Evolutionary conservation across 2,888 invertebrate species (phyloP), one percentile per base, ranked within the genome.

Genomic region (Blastobasis adustella): DNA sequence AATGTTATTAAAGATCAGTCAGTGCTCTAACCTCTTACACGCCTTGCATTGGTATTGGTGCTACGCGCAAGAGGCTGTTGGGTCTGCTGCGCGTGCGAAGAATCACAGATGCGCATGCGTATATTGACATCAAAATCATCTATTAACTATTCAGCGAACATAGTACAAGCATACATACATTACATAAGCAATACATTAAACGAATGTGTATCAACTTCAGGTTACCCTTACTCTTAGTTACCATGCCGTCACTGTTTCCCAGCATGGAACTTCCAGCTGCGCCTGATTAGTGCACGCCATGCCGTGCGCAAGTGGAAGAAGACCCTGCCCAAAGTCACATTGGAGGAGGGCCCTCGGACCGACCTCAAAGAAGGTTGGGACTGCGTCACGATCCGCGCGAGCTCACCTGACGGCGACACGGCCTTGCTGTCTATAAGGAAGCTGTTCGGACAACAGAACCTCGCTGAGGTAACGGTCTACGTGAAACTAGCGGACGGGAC

Each of bases 391-490:
- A 76, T 93, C 49, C 89, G 89, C 46, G 91, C 91, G 0, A 71
- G 84, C 0, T 90, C 91, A 47, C 80, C 90, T 6, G 86, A 91
- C 10, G 92, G 92, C 0, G 88, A 90, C 47, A 79, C 85, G 0
- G 36, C 94, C 0, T 71, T 90, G 6, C 59, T 92, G 9, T 85
- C 84, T 52, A 76, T 93, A 47, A 86, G 88, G 6, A 87, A 91
- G 55, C 71, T 89, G 46, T 74, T 66, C 47, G 71, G 66, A 1
- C 75, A 80, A 38, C 85, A 86, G 52, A 73, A 90, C 36, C 61
- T 87, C 76, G 71, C 76, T 61, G 93, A 93, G 76, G 73, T 91
- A 0, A 86, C 86, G 56, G 66, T 94, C 1, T 77, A 89, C 52
- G 69, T 93, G 10, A 78, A 76, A 54, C 58, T 88, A 50, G 54